Conservation (phyloP, 2,113 vertebrate species). For the Rynchops niger region DNA sequence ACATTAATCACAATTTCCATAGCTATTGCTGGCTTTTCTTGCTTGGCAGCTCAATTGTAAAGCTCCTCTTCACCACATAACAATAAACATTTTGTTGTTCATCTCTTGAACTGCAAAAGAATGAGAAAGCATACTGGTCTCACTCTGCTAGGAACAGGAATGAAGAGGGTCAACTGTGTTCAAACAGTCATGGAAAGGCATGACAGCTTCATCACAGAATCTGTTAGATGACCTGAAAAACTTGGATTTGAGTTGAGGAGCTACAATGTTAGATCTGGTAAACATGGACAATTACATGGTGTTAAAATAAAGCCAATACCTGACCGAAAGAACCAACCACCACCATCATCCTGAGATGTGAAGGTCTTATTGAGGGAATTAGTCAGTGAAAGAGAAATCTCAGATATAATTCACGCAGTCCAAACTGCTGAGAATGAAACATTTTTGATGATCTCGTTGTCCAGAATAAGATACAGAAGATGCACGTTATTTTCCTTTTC, state of each 20-base stretch:
- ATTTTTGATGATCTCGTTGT: neutral
- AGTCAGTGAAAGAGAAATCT: neutral
- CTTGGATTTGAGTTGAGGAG: neutral
- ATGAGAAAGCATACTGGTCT: neutral
- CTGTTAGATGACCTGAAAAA: neutral
- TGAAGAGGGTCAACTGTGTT: neutral
- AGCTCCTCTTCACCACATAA: neutral
- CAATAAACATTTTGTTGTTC: neutral
- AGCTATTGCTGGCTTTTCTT: neutral
- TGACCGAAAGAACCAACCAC: neutral
- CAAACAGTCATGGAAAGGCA: neutral
- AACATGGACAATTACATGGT: neutral
- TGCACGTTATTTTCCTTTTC: neutral
- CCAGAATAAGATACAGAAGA: neutral
- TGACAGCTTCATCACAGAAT: neutral
- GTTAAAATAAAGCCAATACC: neutral
- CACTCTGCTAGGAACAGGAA: accelerated
- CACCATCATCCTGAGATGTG: neutral
- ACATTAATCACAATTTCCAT: neutral
- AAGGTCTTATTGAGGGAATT: neutral
- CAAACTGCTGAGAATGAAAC: neutral
- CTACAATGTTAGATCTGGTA: neutral
- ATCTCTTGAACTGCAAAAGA: neutral
- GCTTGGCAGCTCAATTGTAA: neutral
- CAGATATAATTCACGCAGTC: neutral